Conservation (phyloP, 2,888 invertebrate species). For the Eurytoma californica region DNA sequence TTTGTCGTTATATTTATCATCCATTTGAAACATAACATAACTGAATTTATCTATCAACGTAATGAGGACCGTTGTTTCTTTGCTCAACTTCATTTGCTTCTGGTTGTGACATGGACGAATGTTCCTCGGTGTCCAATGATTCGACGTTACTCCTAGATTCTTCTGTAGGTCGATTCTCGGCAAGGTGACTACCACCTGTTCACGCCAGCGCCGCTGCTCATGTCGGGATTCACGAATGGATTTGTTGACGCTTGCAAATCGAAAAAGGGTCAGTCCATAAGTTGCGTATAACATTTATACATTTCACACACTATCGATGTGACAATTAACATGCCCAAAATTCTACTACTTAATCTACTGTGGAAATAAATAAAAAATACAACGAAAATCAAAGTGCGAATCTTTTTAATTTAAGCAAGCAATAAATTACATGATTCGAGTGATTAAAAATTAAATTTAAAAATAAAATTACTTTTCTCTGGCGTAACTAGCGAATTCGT, state of each 20-base stretch:
- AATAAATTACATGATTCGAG: constrained; percentile 46
- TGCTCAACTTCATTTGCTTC: neutral
- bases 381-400: constrained; percentile 38
- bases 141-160: constrained; percentile 17
- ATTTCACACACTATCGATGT: neutral
- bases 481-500: constrained; percentile 30
- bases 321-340: neutral
- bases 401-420: constrained; percentile 49
- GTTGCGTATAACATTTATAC: neutral
- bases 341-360: neutral
- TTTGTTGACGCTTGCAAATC: constrained; percentile 66
- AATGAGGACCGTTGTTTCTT: no score
- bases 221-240: constrained; percentile 70
- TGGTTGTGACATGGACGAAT: constrained; percentile 51
- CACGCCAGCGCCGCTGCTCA: constrained; percentile 61
- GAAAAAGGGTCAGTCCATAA: neutral
- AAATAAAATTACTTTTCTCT: no score
- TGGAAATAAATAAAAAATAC: constrained; percentile 39
- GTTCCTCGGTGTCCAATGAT: constrained; percentile 36
- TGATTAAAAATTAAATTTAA: constrained; percentile 40
- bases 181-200: constrained; percentile 70
- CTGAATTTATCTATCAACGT: neutral
- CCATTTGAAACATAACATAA: constrained; percentile 22
- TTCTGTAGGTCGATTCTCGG: constrained; percentile 50
- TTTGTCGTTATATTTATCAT: constrained; percentile 36